Evolutionary conservation across 2,113 vertebrate genomes (phyloP).

Genomic region (Solenodon paradoxus): DNA sequence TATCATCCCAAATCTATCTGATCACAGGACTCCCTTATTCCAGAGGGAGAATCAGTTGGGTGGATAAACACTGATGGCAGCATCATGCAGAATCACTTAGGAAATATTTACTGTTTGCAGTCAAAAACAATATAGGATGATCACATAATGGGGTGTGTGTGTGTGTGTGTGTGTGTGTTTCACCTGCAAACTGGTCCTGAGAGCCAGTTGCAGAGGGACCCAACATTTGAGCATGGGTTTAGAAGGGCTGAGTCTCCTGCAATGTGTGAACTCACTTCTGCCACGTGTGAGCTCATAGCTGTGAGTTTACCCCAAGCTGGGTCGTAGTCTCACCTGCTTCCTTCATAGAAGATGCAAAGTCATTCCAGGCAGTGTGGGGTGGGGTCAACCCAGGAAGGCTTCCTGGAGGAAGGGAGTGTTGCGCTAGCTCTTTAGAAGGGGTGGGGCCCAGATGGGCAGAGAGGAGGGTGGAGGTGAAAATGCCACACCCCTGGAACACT

Average conservation of each 20-base stretch:
- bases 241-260: neutral
- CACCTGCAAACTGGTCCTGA: neutral
- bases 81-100: neutral
- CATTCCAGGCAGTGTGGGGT: neutral
- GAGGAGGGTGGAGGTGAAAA: slow-evolving; percentile 56
- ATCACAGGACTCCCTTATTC: neutral
- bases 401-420: slow-evolving; percentile 55
- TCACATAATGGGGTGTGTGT: neutral
- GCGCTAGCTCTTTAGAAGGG: neutral
- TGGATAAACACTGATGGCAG: rapidly evolving
- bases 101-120: neutral
- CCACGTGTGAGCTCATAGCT: rapidly evolving
- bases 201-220: neutral
- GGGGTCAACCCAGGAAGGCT: slow-evolving; percentile 25
- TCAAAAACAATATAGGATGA: neutral
- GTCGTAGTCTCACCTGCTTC: neutral
- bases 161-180: neutral
- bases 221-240: neutral
- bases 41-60: neutral
- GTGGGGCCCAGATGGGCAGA: neutral
- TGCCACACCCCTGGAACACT: slow-evolving; percentile 39
- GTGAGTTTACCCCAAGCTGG: neutral
- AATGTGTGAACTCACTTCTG: neutral
- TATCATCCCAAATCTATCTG: neutral
- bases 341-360: neutral